These are phyloP conservation scores for Deroplatys truncata DNA, from an alignment of 2,888 invertebrate species.

Conservation along the genomic window DNA sequence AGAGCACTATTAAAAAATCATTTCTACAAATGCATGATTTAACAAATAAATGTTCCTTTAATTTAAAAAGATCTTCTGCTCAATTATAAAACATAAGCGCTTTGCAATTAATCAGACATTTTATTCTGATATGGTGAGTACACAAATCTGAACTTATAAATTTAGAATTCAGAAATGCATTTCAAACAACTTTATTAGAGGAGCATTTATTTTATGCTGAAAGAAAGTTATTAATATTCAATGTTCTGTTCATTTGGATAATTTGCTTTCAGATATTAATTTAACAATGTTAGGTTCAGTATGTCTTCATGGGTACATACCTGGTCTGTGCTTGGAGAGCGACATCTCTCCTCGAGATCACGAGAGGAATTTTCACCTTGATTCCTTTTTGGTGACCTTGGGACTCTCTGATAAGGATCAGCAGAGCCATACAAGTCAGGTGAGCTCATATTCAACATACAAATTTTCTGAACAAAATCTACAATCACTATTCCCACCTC, in stretches of 20 bases:
- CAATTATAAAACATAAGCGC: not conserved
- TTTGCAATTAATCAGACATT: not conserved
- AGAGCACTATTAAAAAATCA: not conserved
- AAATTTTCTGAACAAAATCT: constrained; percentile 87
- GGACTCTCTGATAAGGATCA: constrained; percentile 80
- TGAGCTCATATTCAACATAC: constrained; percentile 83
- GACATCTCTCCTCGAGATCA: constrained; percentile 60
- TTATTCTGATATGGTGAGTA: not conserved
- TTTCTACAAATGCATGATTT: not conserved
- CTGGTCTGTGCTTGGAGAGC: constrained; percentile 81
- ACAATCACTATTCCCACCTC: constrained; percentile 93
- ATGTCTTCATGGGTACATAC: constrained; percentile 46
- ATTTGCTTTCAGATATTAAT: not conserved
- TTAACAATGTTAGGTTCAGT: not conserved
- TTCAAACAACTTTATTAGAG: not conserved
- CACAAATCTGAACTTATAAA: too few species aligned
- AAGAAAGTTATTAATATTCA: not conserved
- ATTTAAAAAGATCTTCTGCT: not conserved
- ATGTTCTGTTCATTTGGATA: not conserved
- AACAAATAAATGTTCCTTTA: not conserved
- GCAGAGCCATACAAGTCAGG: constrained; percentile 86
- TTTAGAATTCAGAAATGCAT: too few species aligned
- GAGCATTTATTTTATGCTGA: not conserved
- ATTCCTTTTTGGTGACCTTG: constrained; percentile 66
- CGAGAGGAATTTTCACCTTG: constrained; percentile 41